phyloP scores from a whole-genome alignment of 2,797 vertebrate species.

The Platalea minor region DNA sequence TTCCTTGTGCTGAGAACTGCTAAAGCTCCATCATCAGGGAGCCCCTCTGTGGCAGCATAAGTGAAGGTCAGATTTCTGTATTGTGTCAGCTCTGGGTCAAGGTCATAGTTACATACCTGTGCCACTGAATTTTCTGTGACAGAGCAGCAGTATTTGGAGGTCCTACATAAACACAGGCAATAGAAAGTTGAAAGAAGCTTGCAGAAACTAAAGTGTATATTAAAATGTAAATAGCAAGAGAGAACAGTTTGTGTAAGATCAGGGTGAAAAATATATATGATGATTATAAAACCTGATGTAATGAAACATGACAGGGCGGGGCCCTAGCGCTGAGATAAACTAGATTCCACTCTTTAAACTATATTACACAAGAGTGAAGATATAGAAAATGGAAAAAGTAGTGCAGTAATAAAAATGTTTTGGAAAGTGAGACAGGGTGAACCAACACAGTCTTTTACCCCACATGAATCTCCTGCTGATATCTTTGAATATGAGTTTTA shows the following conservation, averaged over 20 bases:
- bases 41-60: neutral
- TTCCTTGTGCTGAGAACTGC: neutral
- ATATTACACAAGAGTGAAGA: conserved; percentile 27
- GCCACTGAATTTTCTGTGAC: neutral
- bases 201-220: neutral
- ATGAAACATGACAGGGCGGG: conserved; percentile 37
- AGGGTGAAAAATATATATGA: conserved; percentile 28
- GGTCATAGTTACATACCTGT: neutral
- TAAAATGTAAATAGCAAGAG: conserved; percentile 42
- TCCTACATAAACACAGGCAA: neutral
- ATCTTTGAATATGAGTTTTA: neutral
- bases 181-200: neutral
- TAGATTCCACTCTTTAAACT: conserved; percentile 44
- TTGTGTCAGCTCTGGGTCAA: neutral
- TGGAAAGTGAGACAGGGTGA: neutral
- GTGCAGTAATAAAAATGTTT: conserved; percentile 45
- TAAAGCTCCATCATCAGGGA: neutral
- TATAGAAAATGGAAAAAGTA: conserved; percentile 14
- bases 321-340: conserved; percentile 52
- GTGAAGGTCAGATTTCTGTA: neutral
- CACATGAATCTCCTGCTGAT: neutral
- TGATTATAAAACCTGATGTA: conserved; percentile 45
- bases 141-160: neutral
- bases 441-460: neutral
- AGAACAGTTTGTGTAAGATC: conserved; percentile 22